Conservation (phyloP, 2,113 vertebrate species). For the Phaethon lepturus region DNA sequence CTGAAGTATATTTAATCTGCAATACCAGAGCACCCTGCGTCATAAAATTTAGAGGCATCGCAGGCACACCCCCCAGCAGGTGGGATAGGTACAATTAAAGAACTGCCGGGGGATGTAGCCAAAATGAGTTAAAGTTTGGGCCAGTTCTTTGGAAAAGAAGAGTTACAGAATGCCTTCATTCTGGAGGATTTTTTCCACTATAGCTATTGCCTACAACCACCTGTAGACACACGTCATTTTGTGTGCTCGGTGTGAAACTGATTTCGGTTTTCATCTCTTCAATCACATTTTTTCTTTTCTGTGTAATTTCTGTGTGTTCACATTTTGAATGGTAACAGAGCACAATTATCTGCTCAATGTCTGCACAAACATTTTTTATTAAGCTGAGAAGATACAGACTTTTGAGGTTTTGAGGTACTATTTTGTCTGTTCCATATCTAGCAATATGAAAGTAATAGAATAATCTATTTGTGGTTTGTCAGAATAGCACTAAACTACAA, state of each 20-base stretch:
- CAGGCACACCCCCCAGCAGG: neutral
- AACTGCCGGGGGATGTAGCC: neutral
- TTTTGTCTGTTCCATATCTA: neutral
- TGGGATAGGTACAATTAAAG: neutral
- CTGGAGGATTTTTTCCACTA: neutral
- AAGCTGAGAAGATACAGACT: neutral
- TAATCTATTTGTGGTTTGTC: neutral
- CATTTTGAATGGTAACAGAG: neutral
- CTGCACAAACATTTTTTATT: neutral
- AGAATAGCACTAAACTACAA: neutral
- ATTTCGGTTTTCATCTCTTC: neutral
- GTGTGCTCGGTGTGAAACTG: neutral
- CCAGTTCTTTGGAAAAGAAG: neutral
- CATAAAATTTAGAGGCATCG: neutral
- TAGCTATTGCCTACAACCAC: neutral
- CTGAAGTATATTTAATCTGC: neutral
- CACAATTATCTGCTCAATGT: neutral
- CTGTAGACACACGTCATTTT: neutral
- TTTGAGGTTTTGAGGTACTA: neutral
- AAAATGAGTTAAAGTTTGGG: neutral
- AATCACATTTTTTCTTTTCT: neutral
- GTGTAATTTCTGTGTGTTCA: neutral
- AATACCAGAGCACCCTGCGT: neutral
- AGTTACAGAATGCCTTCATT: neutral
- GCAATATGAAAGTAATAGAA: neutral